Base-by-base conservation (phyloP, 2,888 invertebrate genomes). In the Priocnemis perturbator region DNA sequence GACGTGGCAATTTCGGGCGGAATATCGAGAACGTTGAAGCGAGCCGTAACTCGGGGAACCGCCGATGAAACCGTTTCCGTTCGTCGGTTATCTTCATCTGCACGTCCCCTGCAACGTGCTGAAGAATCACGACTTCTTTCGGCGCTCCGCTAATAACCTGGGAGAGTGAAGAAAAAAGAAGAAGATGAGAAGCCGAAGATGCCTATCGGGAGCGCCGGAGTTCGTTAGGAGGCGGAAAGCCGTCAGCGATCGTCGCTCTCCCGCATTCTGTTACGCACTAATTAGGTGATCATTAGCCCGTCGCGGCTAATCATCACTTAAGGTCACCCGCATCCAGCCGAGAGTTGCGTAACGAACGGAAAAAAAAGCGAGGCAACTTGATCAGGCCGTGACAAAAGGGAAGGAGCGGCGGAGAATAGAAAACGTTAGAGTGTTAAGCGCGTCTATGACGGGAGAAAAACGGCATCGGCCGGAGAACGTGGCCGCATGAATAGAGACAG, bases 281-380 rank as follows among this genome's bases (percentile, higher is more conserved):
- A 78, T 77, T 77, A 77, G 74, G 57, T 53, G 61, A 72, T 74
- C 77, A 68, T 77, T 74, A 70, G 68, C 64, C 60, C 30, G 53
- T 56, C 30, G 67, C 59, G 20, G 48, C 69, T 71, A 78, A 74
- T 65, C 69, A 71, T 56, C 71, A 69, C 69, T 75, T 69, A 69
- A 69, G 59, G 66, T 69, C 68, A 60, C 62, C 66, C 58, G 44
- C 37, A 9, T 11, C 37, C 7, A 11, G 37, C 37, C 7, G 11
- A 1, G 11, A 3, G 37, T 37, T 37, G 11, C 37, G 37, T 37
- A 37, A 37, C 37, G 37, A 37, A 37, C 37, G 37, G 20, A 50
- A 50, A 50, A 20, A 50, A 50, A 20, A 50, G 20, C 19, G 20
- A 50, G 50, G n/a, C 17, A 15, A n/a, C 9, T 20, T 5, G 17